Conservation (phyloP, 2,113 vertebrate genomes). For the Geococcyx californianus region DNA sequence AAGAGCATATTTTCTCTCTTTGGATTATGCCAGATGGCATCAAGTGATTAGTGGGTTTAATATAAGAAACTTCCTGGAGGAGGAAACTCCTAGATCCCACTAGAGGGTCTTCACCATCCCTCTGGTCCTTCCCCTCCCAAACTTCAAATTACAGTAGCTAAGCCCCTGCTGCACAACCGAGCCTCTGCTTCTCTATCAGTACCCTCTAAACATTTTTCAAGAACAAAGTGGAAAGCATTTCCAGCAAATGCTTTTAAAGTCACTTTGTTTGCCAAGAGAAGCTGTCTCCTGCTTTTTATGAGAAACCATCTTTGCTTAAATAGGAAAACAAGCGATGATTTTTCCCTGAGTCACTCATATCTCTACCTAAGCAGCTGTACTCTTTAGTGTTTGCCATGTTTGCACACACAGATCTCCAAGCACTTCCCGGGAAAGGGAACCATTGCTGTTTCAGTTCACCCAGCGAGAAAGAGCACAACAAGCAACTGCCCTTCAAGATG, state of each 20-base stretch:
- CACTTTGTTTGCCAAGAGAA: conserved; percentile 62
- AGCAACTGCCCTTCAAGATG: not conserved
- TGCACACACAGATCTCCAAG: not conserved
- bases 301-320: conserved; percentile 50
- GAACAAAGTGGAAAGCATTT: conserved; percentile 56
- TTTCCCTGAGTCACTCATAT: not conserved
- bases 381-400: not conserved
- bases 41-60: conserved; percentile 50
- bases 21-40: conserved; percentile 9
- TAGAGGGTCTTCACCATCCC: not conserved
- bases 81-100: not conserved
- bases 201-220: conserved; percentile 42
- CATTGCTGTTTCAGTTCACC: not conserved
- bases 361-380: not conserved
- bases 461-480: not conserved
- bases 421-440: not conserved
- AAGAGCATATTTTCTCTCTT: not conserved
- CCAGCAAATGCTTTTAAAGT: conserved; percentile 74
- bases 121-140: not conserved
- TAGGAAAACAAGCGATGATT: conserved; percentile 34
- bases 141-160: conserved; percentile 27
- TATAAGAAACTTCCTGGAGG: not conserved
- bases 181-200: not conserved
- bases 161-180: not conserved
- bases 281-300: conserved; percentile 34